Base-by-base conservation (phyloP, 2,888 invertebrate genomes). In the Rhagonycha lutea region DNA sequence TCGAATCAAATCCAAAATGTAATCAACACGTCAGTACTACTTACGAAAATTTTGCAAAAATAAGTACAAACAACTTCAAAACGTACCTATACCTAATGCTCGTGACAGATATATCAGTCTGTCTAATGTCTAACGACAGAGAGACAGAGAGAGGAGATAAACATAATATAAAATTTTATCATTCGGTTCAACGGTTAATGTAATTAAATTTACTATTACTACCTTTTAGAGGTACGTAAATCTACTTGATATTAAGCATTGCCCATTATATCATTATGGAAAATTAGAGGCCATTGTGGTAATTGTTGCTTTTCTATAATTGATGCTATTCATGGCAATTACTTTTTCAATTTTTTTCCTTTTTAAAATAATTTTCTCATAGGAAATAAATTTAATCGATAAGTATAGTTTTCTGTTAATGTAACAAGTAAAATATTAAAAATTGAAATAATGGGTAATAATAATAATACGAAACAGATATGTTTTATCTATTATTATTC, bases 201-300 rank as follows among this genome's bases (percentile, higher is more conserved):
- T 32, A 32, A 32, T 32, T 32, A 32, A 32, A 32, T 32, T 32
- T 32, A 4, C 32, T 32, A 32, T 32, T 32, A 5, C 32, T 32
- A 5, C 32, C 32, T 12, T 12, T 32, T 12, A 32, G 14, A 69
- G 61, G 14, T 63, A 67, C 12, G 61, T 72, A 75, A 72, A 70
- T 69, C 47, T 47, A n/a, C n/a, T 63, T 23, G 72, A 67, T 72
- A 72, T 61, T 69, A 72, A 29, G 60, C 75, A 60, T 72, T 72
- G 67, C 26, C 61, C 61, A 71, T 75, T 71, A 75, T 47, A 29
- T 69, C 47, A 72, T 72, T 75, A 75, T 29, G 14, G 28, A 18
- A 72, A 75, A 75, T 75, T 75, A 65, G 26, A 72, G 60, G 14
- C 63, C 72, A 69, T 75, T 75, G 8, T 18, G 24, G 61, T 72